Evolutionary conservation across 2,113 vertebrate species (phyloP), one percentile per base, ranked within the genome.

Genomic region (Otocyon megalotis): DNA sequence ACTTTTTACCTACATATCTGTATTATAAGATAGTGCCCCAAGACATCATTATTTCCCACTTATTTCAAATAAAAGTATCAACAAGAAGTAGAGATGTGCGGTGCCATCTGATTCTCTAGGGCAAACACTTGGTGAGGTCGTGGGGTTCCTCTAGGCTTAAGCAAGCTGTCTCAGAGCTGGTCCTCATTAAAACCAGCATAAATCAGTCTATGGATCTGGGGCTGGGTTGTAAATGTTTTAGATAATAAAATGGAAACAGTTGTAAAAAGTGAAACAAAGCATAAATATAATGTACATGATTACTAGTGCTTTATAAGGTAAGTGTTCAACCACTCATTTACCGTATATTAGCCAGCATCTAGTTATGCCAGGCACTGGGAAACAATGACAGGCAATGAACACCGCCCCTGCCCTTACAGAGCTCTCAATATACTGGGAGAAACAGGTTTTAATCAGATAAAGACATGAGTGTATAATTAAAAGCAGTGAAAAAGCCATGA

Each of bases 231-330:
- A 54, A 92, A 62, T 35, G 54, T 92, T 88, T 93, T 87, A 92
- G 72, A 69, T 89, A 96, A 83, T 58, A 58, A 83, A 69, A 81
- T 86, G 62, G 90, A 93, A 96, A 69, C 50, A 30, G 12, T 71
- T 92, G n/a, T 96, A 90, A 88, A 94, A 77, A 35, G n/a, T 67
- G 65, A 84, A 88, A 74, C 60, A 74, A 65, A 93, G 72, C 28
- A 0, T 67, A 71, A 84, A 19, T 16, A 58, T 82, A 74, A 37
- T 22, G 4, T 5, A 62, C 30, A 5, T 50, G 37, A 76, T 22
- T 48, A 12, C 30, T 56, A 26, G 71, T 35, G 71, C 37, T 94
- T 93, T 79, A 53, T n/a, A 84, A 83, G 37, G 14, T 43, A 80
- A 35, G 35, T 50, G 48, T 10, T 90, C 24, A 43, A 10, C 48